A percentile compares a stretch with the other conserved stretches of the same genome.
These are phyloP conservation scores for Mus caroli DNA, from an alignment of 2,797 vertebrate species.

Conservation along the genomic window DNA sequence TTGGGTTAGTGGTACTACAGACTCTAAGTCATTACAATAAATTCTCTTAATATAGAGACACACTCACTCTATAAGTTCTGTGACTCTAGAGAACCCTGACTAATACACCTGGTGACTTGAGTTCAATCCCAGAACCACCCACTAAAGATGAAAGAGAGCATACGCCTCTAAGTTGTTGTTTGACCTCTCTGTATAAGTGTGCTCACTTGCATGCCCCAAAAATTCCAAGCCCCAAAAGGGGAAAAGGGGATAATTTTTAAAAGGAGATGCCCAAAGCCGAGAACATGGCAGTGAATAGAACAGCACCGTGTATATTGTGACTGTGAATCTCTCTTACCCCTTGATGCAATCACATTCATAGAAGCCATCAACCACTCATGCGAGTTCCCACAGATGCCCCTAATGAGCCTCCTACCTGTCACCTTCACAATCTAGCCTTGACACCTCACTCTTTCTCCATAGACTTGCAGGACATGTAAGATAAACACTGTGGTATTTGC, in stretches of 20 bases:
- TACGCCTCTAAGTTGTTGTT: background rate
- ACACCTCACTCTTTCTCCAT: background rate
- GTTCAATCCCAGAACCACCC: background rate
- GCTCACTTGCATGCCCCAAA: background rate
- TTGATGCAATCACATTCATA: background rate
- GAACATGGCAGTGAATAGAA: background rate
- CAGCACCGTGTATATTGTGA: background rate
- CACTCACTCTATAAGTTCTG: background rate
- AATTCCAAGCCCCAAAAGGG: conserved; percentile 28
- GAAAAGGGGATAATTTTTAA: background rate
- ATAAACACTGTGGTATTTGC: background rate
- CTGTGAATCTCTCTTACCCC: background rate
- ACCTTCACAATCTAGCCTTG: background rate
- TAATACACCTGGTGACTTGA: background rate
- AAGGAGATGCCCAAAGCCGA: background rate
- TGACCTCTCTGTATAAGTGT: background rate
- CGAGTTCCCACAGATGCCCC: background rate
- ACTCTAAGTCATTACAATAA: background rate
- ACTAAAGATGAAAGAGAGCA: background rate
- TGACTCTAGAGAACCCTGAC: background rate
- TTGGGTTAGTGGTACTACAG: background rate
- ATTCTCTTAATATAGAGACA: background rate
- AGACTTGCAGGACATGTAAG: background rate
- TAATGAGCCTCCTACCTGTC: background rate
- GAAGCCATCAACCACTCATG: background rate